phyloP scores from a whole-genome alignment of 2,888 invertebrate species.

The Archips xylosteana region DNA sequence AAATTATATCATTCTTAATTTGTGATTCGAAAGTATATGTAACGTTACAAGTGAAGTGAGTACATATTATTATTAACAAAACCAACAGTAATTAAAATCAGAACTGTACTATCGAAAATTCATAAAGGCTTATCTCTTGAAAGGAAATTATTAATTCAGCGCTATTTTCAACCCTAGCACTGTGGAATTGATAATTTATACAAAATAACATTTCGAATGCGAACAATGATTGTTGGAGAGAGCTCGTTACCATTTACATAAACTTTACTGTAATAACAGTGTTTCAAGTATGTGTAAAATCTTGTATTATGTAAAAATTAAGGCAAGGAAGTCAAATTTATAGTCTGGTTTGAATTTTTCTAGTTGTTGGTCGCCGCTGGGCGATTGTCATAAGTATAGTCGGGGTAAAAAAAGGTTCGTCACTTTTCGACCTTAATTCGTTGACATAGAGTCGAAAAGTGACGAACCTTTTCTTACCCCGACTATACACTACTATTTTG shows the following conservation, averaged over 20 bases:
- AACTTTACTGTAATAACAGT: slow-evolving; percentile 19
- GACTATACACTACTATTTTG: no score
- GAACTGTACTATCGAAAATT: not conserved
- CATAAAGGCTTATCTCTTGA: slow-evolving; percentile 13
- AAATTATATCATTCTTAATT: no score
- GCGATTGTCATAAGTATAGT: no score
- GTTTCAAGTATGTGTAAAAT: not conserved
- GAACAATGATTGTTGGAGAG: not conserved
- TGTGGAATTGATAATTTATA: slow-evolving; percentile 24
- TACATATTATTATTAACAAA: not conserved
- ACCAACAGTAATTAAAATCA: slow-evolving; percentile 2
- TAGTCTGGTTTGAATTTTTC: no score
- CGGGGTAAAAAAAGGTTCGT: no score
- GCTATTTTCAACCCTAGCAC: slow-evolving; percentile 20
- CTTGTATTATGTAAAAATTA: not conserved
- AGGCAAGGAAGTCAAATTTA: no score
- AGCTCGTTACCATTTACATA: slow-evolving; percentile 17
- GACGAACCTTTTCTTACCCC: no score
- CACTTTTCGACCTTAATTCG: no score
- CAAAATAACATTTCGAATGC: slow-evolving; percentile 15
- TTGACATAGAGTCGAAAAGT: no score
- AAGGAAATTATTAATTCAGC: slow-evolving; percentile 16
- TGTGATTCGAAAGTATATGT: not conserved
- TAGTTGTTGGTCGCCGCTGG: no score
- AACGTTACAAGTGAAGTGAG: not conserved